A percentile compares a stretch with the other conserved stretches of the same genome.
Conservation (phyloP, 2,113 vertebrate species). For the Trematocara nigrifrons region DNA sequence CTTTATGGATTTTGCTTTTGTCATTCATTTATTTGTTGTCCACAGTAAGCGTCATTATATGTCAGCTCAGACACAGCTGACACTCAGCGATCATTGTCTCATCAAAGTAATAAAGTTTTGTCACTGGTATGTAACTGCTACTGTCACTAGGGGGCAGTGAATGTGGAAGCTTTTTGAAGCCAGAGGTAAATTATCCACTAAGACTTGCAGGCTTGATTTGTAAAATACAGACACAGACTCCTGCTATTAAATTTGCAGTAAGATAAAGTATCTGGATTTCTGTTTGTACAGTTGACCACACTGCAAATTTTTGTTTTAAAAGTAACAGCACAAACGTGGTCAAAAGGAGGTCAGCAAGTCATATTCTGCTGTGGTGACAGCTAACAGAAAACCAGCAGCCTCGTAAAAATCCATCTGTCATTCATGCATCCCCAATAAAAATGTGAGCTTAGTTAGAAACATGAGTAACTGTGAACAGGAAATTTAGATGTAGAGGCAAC, state of each 20-base stretch:
- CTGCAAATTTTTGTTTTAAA: background rate
- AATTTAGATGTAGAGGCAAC: background rate
- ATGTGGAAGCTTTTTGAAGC: background rate
- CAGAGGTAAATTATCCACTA: background rate
- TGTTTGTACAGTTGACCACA: background rate
- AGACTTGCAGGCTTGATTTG: background rate
- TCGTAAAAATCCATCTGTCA: background rate
- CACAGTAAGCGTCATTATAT: background rate
- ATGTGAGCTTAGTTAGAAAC: background rate
- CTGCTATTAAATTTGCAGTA: background rate
- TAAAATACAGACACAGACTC: background rate
- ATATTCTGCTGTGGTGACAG: background rate
- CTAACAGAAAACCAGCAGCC: background rate
- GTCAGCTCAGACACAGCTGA: background rate
- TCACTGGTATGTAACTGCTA: background rate
- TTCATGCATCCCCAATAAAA: background rate
- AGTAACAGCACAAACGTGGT: fast-evolving
- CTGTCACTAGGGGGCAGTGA: background rate
- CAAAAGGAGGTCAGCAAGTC: background rate
- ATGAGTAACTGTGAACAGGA: background rate
- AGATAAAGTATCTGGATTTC: background rate
- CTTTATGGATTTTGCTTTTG: background rate
- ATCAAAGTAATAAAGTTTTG: fast-evolving
- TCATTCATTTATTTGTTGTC: background rate
- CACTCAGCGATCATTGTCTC: background rate